Conservation (phyloP, 2,888 invertebrate species). For the Eupeodes luniger region DNA sequence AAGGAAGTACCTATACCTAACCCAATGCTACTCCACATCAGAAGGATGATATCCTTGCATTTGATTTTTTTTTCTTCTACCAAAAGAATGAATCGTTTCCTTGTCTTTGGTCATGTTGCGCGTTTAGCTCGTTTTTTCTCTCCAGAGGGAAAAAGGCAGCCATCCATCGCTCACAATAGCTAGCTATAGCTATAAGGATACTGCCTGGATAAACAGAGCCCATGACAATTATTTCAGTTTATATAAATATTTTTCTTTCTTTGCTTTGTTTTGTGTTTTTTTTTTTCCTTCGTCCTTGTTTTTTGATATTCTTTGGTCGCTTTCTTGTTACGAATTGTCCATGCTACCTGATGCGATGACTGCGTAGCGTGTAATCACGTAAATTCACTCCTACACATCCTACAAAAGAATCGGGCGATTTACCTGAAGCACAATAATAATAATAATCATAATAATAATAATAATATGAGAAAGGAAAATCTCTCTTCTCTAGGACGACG, state of each 20-base stretch:
- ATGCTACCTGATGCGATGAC: constrained; percentile 30
- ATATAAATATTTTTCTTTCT: constrained; percentile 36
- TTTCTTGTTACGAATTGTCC: constrained; percentile 27
- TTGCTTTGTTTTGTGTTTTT: background rate
- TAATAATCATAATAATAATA: constrained; percentile 17
- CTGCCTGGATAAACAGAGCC: constrained; percentile 14
- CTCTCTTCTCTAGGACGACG: constrained; percentile 5
- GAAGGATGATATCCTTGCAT: constrained; percentile 4
- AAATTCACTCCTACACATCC: constrained; percentile 29
- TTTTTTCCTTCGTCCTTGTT: background rate
- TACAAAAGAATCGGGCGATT: constrained; percentile 30
- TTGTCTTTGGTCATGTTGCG: background rate
- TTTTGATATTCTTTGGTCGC: constrained; percentile 12
- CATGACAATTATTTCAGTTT: constrained; percentile 41
- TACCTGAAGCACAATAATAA: constrained; percentile 37
- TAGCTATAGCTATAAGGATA: background rate
- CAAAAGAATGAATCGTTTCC: background rate
- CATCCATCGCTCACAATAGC: background rate
- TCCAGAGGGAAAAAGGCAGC: background rate
- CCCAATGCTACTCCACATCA: background rate
- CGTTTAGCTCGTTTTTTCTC: background rate
- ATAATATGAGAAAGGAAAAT: constrained; percentile 5
- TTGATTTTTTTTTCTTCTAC: background rate
- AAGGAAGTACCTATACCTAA: background rate
- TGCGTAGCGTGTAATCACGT: constrained; percentile 33